Evolutionary conservation across 2,888 invertebrate species (phyloP), one percentile per base, ranked within the genome.

Genomic region (Polymixis lichenea): DNA sequence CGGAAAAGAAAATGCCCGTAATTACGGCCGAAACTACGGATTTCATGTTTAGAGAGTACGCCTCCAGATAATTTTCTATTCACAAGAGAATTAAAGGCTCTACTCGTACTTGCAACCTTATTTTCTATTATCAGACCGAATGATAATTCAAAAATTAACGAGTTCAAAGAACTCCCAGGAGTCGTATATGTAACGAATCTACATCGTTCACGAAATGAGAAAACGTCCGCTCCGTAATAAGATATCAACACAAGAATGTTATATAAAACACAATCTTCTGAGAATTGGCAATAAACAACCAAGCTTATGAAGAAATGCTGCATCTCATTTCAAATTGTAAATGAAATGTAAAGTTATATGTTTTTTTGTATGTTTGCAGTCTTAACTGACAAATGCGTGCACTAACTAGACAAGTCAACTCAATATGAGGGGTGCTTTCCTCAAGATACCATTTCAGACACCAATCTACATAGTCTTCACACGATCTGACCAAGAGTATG

Each of bases 191-290:
- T 32, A 71, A 70, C 3, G 43, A 72, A 56, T 64, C 25, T 60
- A 68, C 60, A 74, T 51, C 43, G 53, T 58, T 64, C 69, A 61
- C 67, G 61, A 80, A 82, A 82, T 78, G 74, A 72, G 74, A 82
- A 82, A 82, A 68, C 28, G 64, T 81, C 74, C 51, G 62, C 60
- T 78, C 53, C 25, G 17, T 74, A 56, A 65, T 74, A 74, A 22
- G 68, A 68, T 70, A 68, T 61, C 55, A 28, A 56, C 51, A 32
- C 43, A 15, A 64, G 19, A 78, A 53, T 17, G 38, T 74, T 69
- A 72, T 82, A 74, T 78, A 49, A 72, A 74, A 71, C 15, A 5
- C 55, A 74, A 74, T 82, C 62, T 74, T 68, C 65, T 58, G 67
- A 60, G 38, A 58, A 58, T 70, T 62, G 60, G 58, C 46, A 11